Conservation (phyloP, 2,113 vertebrate species). For the Stigmatopora nigra region DNA sequence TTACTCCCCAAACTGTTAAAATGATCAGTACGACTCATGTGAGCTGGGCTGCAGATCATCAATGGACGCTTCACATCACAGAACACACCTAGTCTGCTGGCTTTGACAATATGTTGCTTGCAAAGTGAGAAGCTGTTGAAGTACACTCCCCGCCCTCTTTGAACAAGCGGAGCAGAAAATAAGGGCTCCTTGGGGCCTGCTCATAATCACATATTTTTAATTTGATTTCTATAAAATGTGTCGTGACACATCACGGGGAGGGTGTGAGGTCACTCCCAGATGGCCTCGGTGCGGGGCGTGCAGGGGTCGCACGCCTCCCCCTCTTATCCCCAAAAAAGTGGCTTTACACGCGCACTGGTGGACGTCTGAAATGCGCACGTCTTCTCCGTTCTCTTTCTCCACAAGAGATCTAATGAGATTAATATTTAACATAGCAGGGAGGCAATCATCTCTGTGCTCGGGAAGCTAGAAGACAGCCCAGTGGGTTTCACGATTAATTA, state of each 20-base stretch:
- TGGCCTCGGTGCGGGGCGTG: constrained; percentile 29
- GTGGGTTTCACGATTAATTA: constrained; percentile 53
- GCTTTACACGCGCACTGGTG: constrained; percentile 23
- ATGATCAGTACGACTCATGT: not conserved
- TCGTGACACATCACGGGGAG: constrained; percentile 45
- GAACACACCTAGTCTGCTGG: not conserved
- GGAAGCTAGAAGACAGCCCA: constrained; percentile 39
- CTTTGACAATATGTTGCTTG: constrained; percentile 9
- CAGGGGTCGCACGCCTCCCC: constrained; percentile 12
- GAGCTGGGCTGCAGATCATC: not conserved
- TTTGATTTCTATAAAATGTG: constrained; percentile 50
- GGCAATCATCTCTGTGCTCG: constrained; percentile 46
- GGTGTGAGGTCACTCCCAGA: constrained; percentile 44
- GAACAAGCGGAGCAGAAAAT: constrained; percentile 21
- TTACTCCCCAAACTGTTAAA: not conserved
- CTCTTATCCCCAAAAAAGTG: constrained; percentile 11
- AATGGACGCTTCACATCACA: not conserved
- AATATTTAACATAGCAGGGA: constrained; percentile 51
- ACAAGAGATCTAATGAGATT: constrained; percentile 40
- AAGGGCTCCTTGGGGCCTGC: constrained; percentile 27
- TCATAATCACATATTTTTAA: constrained; percentile 20
- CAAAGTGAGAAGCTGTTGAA: constrained; percentile 9
- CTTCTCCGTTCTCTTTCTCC: constrained; percentile 14
- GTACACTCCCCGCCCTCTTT: constrained; percentile 31
- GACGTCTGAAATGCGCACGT: constrained; percentile 25